Percentiles rank a stretch among this genome's conserved stretches.
phyloP scores from a whole-genome alignment of 2,797 vertebrate genomes.

The Ammospiza maritima region DNA sequence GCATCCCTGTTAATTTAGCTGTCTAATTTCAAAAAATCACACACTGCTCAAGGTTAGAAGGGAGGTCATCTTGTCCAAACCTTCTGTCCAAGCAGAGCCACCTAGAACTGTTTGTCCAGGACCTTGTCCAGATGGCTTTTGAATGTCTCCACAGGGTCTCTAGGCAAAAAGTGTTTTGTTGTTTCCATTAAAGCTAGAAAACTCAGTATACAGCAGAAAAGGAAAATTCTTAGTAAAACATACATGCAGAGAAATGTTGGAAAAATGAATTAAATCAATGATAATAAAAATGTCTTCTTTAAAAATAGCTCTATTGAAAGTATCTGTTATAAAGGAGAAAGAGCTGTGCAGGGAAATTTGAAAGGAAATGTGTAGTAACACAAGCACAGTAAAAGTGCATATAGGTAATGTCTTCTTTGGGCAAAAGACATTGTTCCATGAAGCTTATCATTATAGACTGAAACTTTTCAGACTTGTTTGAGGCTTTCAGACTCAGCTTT shows the following conservation, averaged over 20 bases:
- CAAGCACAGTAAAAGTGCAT: background rate
- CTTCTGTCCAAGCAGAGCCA: background rate
- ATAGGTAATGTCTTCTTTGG: background rate
- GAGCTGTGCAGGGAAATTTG: background rate
- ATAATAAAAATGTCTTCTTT: background rate
- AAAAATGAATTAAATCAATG: background rate
- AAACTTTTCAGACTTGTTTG: background rate
- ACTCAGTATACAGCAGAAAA: background rate
- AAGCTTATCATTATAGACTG: background rate
- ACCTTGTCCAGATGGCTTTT: background rate
- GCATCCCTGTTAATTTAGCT: constrained; percentile 58
- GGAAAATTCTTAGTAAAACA: background rate
- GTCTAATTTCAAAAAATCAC: constrained; percentile 1
- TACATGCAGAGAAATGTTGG: background rate
- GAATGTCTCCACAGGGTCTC: background rate
- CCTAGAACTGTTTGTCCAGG: background rate
- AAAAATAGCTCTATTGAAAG: background rate
- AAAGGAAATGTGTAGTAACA: background rate
- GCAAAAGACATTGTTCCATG: background rate
- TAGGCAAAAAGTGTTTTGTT: background rate
- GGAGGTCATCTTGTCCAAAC: background rate
- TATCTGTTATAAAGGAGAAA: background rate
- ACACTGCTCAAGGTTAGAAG: background rate
- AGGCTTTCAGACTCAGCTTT: background rate
- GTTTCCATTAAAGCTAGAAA: background rate